phyloP scores from a whole-genome alignment of 2,113 vertebrate genomes.

The Struthidea cinerea region DNA sequence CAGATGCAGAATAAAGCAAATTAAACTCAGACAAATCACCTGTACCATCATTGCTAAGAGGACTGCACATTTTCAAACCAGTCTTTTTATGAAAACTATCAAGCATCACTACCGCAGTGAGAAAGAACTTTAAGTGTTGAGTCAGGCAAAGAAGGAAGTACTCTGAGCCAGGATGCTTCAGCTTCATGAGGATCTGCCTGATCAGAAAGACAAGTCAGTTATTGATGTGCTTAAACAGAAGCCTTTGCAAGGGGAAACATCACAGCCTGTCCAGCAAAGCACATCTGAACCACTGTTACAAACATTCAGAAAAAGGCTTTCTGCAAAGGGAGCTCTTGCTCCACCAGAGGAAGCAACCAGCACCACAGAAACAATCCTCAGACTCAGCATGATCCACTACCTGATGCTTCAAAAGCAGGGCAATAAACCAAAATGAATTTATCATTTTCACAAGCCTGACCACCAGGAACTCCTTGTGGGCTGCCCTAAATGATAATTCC shows the following conservation, averaged over 20 bases:
- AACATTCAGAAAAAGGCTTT: not conserved
- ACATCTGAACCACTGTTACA: not conserved
- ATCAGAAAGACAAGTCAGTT: not conserved
- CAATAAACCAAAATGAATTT: not conserved
- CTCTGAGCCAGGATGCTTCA: not conserved
- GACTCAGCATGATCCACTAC: accelerated
- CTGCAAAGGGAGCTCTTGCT: not conserved
- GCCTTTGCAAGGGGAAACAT: not conserved
- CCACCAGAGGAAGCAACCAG: not conserved
- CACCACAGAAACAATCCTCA: not conserved
- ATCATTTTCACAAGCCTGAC: not conserved
- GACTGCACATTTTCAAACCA: not conserved
- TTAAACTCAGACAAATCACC: not conserved
- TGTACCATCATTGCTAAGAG: not conserved
- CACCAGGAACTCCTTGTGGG: not conserved
- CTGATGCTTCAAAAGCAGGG: not conserved
- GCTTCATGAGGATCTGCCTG: not conserved
- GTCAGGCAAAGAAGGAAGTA: not conserved
- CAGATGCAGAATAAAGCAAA: not conserved
- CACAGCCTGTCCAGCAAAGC: not conserved
- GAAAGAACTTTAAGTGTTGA: not conserved
- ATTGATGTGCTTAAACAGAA: not conserved
- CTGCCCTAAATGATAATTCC: not conserved
- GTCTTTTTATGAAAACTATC: not conserved
- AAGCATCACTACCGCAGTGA: not conserved